Conservation (phyloP, 1,140 invertebrate genomes). For the Mylabris phalerata region DNA sequence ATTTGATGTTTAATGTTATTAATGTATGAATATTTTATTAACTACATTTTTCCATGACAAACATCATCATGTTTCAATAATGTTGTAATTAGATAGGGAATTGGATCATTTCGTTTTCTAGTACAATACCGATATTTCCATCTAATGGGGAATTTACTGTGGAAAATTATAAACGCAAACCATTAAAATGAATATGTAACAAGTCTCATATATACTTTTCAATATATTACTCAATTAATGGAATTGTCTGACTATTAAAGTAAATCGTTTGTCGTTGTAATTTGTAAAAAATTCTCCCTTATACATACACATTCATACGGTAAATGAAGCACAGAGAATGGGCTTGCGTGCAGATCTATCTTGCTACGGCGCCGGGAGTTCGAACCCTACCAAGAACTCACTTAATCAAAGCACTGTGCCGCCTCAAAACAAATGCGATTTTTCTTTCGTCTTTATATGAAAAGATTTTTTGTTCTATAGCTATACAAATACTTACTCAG, state of each 20-base stretch:
- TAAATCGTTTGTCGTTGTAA: too few relatives aligned
- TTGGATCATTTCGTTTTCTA: too few relatives aligned
- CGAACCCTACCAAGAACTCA: constrained; percentile 28
- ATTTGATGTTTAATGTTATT: constrained; percentile 34
- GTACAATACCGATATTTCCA: too few relatives aligned
- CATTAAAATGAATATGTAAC: too few relatives aligned
- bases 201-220: too few relatives aligned
- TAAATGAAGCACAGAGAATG: constrained; percentile 32
- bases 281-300: too few relatives aligned
- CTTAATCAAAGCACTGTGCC: constrained; percentile 32
- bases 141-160: too few relatives aligned
- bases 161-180: too few relatives aligned
- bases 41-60: constrained; percentile 20
- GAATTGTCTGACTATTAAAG: too few relatives aligned
- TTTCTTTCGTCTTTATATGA: constrained; percentile 33
- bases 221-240: too few relatives aligned
- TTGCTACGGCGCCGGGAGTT: constrained; percentile 26
- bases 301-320: constrained; percentile 20
- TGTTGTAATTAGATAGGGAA: background rate
- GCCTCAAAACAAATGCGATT: constrained; percentile 35
- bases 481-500: background rate
- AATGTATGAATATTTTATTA: constrained; percentile 23
- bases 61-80: constrained; percentile 20
- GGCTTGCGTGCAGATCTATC: constrained; percentile 21
- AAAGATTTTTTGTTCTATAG: constrained; percentile 25